Conservation (phyloP, 1,140 invertebrate genomes). For the Diabrotica undecimpunctata region DNA sequence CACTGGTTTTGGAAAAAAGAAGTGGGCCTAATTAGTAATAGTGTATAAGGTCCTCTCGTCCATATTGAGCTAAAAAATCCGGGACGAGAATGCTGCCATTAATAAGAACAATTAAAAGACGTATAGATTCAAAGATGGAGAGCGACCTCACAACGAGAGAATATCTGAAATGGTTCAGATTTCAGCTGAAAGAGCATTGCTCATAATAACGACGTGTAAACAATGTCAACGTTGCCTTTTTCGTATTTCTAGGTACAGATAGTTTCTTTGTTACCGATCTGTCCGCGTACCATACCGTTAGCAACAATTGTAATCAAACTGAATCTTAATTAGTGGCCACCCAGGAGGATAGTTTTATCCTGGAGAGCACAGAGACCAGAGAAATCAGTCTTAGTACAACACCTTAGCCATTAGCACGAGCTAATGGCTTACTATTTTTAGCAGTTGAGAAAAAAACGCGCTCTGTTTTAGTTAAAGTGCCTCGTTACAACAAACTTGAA, state of each 20-base stretch:
- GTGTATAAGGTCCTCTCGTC: constrained; percentile 13
- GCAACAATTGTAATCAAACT: constrained; percentile 45
- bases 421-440: constrained; percentile 44
- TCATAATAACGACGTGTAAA: constrained; percentile 42
- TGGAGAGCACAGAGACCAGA: constrained; percentile 23
- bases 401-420: constrained; percentile 44
- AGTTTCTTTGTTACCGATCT: constrained; percentile 39
- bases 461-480: constrained; percentile 13
- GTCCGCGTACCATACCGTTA: constrained; percentile 43
- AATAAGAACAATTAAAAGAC: constrained; percentile 40
- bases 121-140: constrained; percentile 38
- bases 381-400: constrained; percentile 39
- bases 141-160: constrained; percentile 38
- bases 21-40: constrained; percentile 28
- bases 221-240: constrained; percentile 42
- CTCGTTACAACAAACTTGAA: not conserved
- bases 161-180: constrained; percentile 45
- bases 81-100: constrained; percentile 33
- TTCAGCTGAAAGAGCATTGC: constrained; percentile 39
- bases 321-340: constrained; percentile 47
- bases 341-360: constrained; percentile 43
- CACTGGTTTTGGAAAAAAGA: constrained; percentile 18
- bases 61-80: constrained; percentile 37
- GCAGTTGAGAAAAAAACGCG: constrained; percentile 24
- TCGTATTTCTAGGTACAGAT: constrained; percentile 44